Evolutionary conservation across 1,140 invertebrate genomes (phyloP).

Genomic region (Eciton burchellii): DNA sequence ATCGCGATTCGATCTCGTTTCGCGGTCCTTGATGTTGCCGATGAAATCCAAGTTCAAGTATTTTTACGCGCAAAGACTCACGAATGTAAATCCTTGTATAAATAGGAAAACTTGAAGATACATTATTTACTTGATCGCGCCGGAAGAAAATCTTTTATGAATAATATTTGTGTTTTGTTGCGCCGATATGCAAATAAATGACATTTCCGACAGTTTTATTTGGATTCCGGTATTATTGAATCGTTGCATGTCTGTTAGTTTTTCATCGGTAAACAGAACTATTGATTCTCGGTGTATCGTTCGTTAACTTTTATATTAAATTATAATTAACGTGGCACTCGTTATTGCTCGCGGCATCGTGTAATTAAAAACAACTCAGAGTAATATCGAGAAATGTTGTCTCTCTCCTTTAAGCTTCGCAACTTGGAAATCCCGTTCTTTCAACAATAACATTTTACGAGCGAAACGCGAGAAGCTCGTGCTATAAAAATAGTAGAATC

Average conservation of each 20-base stretch:
- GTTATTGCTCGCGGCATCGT: slow-evolving; percentile 15
- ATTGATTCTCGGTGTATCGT: slow-evolving; percentile 42
- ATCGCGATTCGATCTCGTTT: neutral
- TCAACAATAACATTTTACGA: neutral
- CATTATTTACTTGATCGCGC: neutral
- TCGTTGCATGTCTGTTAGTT: slow-evolving; percentile 54
- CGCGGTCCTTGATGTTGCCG: neutral
- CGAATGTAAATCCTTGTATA: slow-evolving; percentile 17
- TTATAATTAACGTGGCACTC: slow-evolving; percentile 50
- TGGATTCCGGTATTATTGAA: slow-evolving; percentile 52
- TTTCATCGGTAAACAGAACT: slow-evolving; percentile 51
- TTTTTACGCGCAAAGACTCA: slow-evolving; percentile 22
- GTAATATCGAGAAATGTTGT: slow-evolving; percentile 32
- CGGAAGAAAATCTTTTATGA: slow-evolving; percentile 41
- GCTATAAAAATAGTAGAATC: no score
- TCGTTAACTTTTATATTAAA: slow-evolving; percentile 57
- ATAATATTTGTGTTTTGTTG: slow-evolving; percentile 54
- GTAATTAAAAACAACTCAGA: slow-evolving; percentile 42
- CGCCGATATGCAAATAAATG: slow-evolving; percentile 24
- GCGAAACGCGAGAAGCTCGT: no score
- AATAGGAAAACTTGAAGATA: neutral
- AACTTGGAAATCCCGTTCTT: neutral
- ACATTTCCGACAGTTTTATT: slow-evolving; percentile 57
- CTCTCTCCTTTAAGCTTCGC: neutral
- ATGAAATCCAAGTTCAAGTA: neutral